Base-by-base conservation (phyloP, 1,140 invertebrate species). In the Apis dorsata region DNA sequence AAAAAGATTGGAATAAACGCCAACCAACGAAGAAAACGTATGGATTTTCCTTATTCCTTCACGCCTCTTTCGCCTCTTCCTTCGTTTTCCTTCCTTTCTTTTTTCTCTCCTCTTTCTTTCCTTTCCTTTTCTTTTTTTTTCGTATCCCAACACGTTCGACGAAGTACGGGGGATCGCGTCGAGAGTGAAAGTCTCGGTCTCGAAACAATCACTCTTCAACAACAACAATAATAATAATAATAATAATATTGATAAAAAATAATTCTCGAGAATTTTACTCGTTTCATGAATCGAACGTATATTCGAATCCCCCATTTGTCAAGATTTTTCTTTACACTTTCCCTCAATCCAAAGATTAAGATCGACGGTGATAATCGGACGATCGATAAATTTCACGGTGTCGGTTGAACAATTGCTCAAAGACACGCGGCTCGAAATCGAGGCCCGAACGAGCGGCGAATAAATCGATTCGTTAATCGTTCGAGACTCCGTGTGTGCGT, bases 391-490 rank as follows among this genome's bases (percentile, higher is more conserved):
- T 74, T 84, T 85, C 34, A 73, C 19, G 49, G 8, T 51, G 34
- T 11, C 7, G 19, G n/a, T 79, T 74, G 53, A 84, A 84, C 78
- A 59, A 75, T 28, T 51, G 59, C 11, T 24, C 44, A 28, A 34
- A 60, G 63, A 19, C 28, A 71, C 76, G 24, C 53, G 51, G 68
- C n/a, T 72, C 17, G 21, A 13, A 28, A 4, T 5, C 28, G 11
- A 4, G 9, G 81, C 19, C 28, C 28, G 15, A 80, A 59, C 60
- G n/a, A 21, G 63, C 24, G 34, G 34, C 65, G 57, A n/a, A 60
- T 63, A 80, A 86, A 86, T 75, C 72, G 68, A 86, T 86, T 81
- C 85, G 28, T 74, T 81, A 84, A 85, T 66, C 59, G 83, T 71
- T 49, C 57, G n/a, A 51, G 68, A 84, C 62, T 3, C 10, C 4